Evolutionary conservation across 1,140 invertebrate genomes (phyloP).

Genomic region (Pachypsylla venusta): DNA sequence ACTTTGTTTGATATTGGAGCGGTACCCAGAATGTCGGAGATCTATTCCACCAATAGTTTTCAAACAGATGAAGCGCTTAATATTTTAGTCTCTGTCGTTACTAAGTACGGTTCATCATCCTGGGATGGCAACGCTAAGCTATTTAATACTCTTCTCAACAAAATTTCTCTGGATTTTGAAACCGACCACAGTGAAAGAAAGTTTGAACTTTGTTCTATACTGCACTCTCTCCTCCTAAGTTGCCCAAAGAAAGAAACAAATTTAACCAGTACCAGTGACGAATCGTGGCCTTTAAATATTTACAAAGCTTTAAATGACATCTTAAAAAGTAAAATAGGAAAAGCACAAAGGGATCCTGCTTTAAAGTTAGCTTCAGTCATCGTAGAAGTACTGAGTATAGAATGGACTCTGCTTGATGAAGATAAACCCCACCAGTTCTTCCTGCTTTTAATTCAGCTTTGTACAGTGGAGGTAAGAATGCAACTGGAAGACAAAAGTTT

Average conservation of each 20-base stretch:
- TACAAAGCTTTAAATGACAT: slow-evolving; percentile 65
- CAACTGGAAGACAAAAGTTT: slow-evolving; percentile 66
- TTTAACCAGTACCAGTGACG: slow-evolving; percentile 40
- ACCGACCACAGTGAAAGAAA: slow-evolving; percentile 72
- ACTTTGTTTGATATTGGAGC: slow-evolving; percentile 57
- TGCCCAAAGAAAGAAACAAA: slow-evolving; percentile 47
- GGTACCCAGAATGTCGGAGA: slow-evolving; percentile 63
- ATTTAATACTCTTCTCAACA: slow-evolving; percentile 67
- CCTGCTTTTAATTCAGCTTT: slow-evolving; percentile 65
- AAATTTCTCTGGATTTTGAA: slow-evolving; percentile 71
- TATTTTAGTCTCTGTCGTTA: slow-evolving; percentile 54
- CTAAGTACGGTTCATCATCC: slow-evolving; percentile 46
- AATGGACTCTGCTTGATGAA: slow-evolving; percentile 63
- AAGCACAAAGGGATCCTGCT: slow-evolving; percentile 73
- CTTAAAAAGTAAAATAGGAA: slow-evolving; percentile 68
- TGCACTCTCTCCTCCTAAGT: slow-evolving; percentile 56
- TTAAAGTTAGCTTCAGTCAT: slow-evolving; percentile 63
- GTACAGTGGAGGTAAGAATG: slow-evolving; percentile 84
- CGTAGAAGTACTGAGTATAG: slow-evolving; percentile 64
- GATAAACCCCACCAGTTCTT: slow-evolving; percentile 68
- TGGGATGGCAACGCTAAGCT: slow-evolving; percentile 55
- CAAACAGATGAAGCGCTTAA: slow-evolving; percentile 71
- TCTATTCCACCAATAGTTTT: slow-evolving; percentile 69
- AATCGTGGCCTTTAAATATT: slow-evolving; percentile 61
- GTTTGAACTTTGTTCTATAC: slow-evolving; percentile 63